A percentile compares a stretch with the other conserved stretches of the same genome.
Evolutionary conservation across 2,797 vertebrate species (phyloP).

Genomic region (Dromococcyx pavoninus): DNA sequence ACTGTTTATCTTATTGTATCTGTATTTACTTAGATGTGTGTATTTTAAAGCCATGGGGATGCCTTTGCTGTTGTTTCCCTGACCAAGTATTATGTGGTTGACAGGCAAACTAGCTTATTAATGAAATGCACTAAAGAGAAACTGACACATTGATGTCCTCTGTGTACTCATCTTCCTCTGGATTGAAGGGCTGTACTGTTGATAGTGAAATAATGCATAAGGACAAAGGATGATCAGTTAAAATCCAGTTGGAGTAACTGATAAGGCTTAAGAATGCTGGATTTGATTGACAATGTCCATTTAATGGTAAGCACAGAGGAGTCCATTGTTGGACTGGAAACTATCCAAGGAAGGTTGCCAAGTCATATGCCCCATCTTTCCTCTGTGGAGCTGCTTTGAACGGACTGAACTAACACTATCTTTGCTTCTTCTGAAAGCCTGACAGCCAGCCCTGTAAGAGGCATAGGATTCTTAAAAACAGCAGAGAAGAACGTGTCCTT

Average conservation of each 20-base stretch:
- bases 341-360: constrained; percentile 7
- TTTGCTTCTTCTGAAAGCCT: constrained; percentile 42
- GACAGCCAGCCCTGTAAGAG: constrained; percentile 10
- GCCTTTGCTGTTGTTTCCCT: background rate
- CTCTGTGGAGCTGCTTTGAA: background rate
- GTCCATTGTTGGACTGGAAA: constrained; percentile 36
- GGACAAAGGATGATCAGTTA: constrained; percentile 4
- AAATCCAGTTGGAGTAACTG: constrained; percentile 33
- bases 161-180: background rate
- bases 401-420: background rate
- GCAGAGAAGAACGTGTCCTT: background rate
- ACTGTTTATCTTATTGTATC: background rate
- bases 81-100: background rate
- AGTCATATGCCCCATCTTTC: background rate
- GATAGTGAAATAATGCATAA: background rate
- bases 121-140: background rate
- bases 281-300: constrained; percentile 57
- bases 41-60: background rate
- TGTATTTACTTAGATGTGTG: background rate
- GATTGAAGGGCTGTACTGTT: background rate
- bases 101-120: background rate
- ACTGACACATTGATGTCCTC: background rate
- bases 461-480: background rate
- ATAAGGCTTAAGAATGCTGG: constrained; percentile 33
- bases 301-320: constrained; percentile 53